These are phyloP conservation scores for Hyperoodon ampullatus DNA, from an alignment of 2,113 vertebrate species.

Conservation along the genomic window DNA sequence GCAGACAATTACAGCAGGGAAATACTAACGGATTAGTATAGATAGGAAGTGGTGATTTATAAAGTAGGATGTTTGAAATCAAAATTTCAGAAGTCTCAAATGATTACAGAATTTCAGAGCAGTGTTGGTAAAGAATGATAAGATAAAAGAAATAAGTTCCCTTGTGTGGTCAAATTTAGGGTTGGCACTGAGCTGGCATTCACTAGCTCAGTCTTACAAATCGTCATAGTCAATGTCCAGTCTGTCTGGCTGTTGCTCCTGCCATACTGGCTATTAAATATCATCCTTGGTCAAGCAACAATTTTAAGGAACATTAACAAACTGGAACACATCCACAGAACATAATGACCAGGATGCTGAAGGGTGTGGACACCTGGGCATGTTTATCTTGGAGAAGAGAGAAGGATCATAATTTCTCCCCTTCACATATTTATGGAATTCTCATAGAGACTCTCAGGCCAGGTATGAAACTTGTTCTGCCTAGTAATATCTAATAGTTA, in stretches of 20 bases:
- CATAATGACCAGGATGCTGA: not conserved
- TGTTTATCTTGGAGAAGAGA: not conserved
- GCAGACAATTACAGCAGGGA: not conserved
- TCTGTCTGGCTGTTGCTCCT: not conserved
- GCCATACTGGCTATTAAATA: not conserved
- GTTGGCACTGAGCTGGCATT: not conserved
- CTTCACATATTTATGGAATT: constrained; percentile 6
- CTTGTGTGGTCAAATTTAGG: not conserved
- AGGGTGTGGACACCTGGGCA: not conserved
- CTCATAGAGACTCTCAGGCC: not conserved
- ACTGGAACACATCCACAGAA: not conserved
- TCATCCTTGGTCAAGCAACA: not conserved
- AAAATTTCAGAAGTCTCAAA: not conserved
- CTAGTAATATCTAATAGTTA: not conserved
- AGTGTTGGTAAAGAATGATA: not conserved
- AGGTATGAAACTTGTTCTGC: not conserved
- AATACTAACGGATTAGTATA: not conserved
- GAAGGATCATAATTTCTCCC: not conserved
- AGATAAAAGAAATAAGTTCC: not conserved
- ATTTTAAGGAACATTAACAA: not conserved
- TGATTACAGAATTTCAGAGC: not conserved
- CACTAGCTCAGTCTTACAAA: not conserved
- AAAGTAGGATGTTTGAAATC: not conserved
- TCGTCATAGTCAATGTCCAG: not conserved
- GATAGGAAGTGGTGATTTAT: not conserved